A percentile compares a stretch with the other conserved stretches of the same genome.
phyloP scores from a whole-genome alignment of 53 echinoderm and acorn worm genomes.

The Henricia sp. region DNA sequence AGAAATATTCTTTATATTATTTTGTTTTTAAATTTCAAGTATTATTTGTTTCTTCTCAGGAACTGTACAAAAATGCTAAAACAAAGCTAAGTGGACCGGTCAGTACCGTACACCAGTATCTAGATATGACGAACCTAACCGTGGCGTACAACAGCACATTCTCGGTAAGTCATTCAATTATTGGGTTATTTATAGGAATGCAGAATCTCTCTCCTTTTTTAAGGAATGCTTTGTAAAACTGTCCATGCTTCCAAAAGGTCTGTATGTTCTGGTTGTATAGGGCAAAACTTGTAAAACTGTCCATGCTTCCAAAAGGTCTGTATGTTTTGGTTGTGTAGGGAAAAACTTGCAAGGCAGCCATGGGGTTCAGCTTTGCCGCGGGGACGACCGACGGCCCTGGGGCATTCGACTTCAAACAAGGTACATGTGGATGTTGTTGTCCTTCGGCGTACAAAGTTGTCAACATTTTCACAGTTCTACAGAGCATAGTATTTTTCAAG shows the following conservation, averaged over 20 bases:
- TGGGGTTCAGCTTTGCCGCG: slow-evolving; percentile 97
- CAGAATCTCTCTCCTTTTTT: too few relatives aligned
- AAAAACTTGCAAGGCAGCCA: slow-evolving; percentile 87
- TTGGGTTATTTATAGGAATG: too few relatives aligned
- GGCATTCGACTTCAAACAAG: slow-evolving; percentile 86
- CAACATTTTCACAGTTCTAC: too few relatives aligned
- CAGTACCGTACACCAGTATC: slow-evolving; percentile 86
- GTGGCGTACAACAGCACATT: slow-evolving; percentile 62
- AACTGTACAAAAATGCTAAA: slow-evolving; percentile 75
- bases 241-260: too few relatives aligned
- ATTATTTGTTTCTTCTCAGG: slow-evolving; percentile 42
- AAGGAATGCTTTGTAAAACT: too few relatives aligned
- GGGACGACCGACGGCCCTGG: slow-evolving; percentile 98
- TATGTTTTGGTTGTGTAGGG: slow-evolving; percentile 64
- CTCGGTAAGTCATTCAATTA: slow-evolving; percentile 60
- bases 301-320: too few relatives aligned
- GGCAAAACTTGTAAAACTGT: too few relatives aligned
- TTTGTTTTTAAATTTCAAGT: not conserved
- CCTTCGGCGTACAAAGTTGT: too few relatives aligned
- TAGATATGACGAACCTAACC: slow-evolving; percentile 84
- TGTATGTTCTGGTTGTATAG: slow-evolving; percentile 53
- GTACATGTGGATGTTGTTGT: slow-evolving; percentile 42
- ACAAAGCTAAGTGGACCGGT: slow-evolving; percentile 72
- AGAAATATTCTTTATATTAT: too few relatives aligned
- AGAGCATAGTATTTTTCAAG: too few relatives aligned